Base-by-base conservation (phyloP, 1,140 invertebrate genomes). In the Leptopilina clavipes region DNA sequence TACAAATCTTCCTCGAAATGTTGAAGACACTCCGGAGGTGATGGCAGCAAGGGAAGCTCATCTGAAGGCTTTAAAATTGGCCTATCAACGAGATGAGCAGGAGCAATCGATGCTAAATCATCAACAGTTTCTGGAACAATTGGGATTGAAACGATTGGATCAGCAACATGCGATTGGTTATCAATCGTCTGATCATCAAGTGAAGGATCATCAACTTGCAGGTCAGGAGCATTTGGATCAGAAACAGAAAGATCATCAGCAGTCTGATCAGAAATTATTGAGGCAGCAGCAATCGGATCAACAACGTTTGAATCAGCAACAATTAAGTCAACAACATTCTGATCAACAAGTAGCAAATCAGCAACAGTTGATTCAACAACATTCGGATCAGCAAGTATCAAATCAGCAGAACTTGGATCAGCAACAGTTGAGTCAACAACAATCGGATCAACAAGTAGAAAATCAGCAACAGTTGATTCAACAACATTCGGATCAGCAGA, bases 1-100 rank as follows among this genome's bases (percentile, higher is more conserved):
- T 9, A 92, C 92, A 40, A 92, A 93, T 84, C 78, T 92, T n/a
- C 91, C 92, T 0, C 80, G 86, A 43, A 84, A 86, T 9, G 86
- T 87, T 1, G 73, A 82, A 14, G 86, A 90, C 3, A 89, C 86
- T 5, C 86, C 88, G 37, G 89, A 89, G 77, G 87, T 88, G 1
- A 71, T 74, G 3, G 86, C 85, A 0, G 88, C 87, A 0, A 80
- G 84, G 7, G 82, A 81, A 0, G 82, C 81, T 18, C 88, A 89
- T 74, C 76, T 89, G 0, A 80, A 84, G 14, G 83, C 85, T 6
- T 19, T 85, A 1, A 83, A 82, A 31, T 73, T 81, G 54, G 82
- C 75, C 7, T 74, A 77, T 17, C 12, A 72, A 31, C 72, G 77
- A 25, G 73, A 54, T 1, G 6, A 75, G 7, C 76, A 83, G 9